Conservation (phyloP, 2,797 vertebrate species). For the Girardinus metallicus region DNA sequence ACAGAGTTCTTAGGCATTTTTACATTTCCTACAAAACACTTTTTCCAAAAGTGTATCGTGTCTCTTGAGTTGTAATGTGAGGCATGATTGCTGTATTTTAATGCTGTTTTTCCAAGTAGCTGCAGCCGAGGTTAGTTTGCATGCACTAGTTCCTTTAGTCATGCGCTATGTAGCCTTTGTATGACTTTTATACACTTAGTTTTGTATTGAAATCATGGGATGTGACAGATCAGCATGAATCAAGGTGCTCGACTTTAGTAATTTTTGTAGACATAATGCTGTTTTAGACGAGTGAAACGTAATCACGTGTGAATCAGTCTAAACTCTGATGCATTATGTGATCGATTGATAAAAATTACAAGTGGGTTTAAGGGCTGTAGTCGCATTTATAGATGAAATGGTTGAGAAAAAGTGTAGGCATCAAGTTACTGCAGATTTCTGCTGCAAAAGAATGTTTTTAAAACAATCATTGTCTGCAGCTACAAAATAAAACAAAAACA, state of each 20-base stretch:
- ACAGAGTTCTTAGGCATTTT: background rate
- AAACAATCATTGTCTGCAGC: constrained; percentile 1
- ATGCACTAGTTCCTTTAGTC: constrained; percentile 29
- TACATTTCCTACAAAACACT: constrained; percentile 5
- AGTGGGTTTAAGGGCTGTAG: constrained; percentile 32
- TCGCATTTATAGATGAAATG: background rate
- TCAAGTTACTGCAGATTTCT: background rate
- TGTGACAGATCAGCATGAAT: constrained; percentile 34
- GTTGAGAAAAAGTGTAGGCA: background rate
- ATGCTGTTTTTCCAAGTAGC: constrained; percentile 12
- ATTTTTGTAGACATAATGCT: constrained; percentile 4
- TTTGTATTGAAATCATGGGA: constrained; percentile 16
- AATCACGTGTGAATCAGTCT: background rate
- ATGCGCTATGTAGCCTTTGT: constrained; percentile 21
- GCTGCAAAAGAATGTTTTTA: background rate
- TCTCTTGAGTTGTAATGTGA: background rate
- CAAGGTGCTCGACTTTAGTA: constrained; percentile 6
- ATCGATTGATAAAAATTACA: background rate
- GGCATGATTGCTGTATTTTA: constrained; percentile 10
- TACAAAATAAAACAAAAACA: background rate
- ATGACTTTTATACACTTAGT: constrained; percentile 10
- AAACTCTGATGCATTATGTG: background rate
- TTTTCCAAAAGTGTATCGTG: background rate
- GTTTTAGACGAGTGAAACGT: background rate
- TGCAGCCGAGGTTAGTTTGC: constrained; percentile 32